These are phyloP conservation scores for Glossophaga mutica DNA, from an alignment of 2,797 vertebrate genomes.

Conservation along the genomic window DNA sequence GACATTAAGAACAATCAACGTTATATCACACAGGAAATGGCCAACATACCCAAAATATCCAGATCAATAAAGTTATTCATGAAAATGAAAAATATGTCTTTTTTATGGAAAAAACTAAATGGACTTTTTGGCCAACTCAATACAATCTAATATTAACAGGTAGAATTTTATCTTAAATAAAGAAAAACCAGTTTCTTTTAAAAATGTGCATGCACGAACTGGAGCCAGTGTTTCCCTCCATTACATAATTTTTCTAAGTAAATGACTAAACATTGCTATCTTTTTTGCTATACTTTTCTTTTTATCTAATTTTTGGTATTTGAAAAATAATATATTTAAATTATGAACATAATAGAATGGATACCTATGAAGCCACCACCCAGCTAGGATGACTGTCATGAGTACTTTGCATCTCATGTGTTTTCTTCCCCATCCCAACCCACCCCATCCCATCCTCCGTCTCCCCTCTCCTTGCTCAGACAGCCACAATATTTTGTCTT, in stretches of 20 bases:
- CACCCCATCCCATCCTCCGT: background rate
- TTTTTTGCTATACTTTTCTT: background rate
- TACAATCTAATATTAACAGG: background rate
- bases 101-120: background rate
- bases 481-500: background rate
- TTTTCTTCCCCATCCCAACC: background rate
- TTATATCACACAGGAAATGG: background rate
- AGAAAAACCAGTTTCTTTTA: background rate
- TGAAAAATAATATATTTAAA: background rate
- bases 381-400: background rate
- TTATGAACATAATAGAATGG: background rate
- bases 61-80: background rate
- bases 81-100: background rate
- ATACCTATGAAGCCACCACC: background rate
- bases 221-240: background rate
- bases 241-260: background rate
- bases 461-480: background rate
- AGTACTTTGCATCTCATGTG: background rate
- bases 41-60: background rate
- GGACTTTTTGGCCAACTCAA: background rate
- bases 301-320: background rate
- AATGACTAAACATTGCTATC: background rate
- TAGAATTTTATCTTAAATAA: conserved; percentile 15
- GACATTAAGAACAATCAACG: background rate
- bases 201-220: background rate